A percentile compares a stretch with the other conserved stretches of the same genome.
phyloP scores from a whole-genome alignment of 1,140 invertebrate species.

The Hyles vespertilio region DNA sequence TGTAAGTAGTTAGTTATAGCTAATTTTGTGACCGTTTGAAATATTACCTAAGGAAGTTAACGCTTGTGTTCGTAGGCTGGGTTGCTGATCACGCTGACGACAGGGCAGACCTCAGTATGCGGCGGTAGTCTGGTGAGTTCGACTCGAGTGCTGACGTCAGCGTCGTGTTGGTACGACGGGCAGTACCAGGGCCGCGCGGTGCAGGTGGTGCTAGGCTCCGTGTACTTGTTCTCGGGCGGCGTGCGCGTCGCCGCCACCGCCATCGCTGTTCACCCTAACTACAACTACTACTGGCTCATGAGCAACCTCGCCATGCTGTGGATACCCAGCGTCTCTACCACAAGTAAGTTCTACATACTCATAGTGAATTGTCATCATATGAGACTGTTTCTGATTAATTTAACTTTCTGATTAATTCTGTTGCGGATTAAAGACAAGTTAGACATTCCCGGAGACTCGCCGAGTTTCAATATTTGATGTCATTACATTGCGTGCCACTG shows the following conservation, averaged over 20 bases:
- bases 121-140: conserved; percentile 14
- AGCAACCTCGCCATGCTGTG: conserved; percentile 16
- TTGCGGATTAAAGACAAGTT: too few species aligned
- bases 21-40: too few species aligned
- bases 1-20: too few species aligned
- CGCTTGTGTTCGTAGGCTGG: conserved; percentile 13
- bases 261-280: conserved; percentile 7
- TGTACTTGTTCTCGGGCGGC: conserved; percentile 10
- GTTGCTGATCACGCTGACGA: conserved; percentile 13
- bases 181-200: conserved; percentile 1
- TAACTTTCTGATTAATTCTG: too few species aligned
- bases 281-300: conserved; percentile 4
- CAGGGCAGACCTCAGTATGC: conserved; percentile 16
- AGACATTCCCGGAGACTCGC: too few species aligned
- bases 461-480: too few species aligned
- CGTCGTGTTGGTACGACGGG: conserved; percentile 14
- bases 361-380: too few species aligned
- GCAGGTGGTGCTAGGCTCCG: conserved; percentile 14
- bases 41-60: too few species aligned
- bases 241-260: conserved; percentile 3
- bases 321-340: conserved; percentile 5
- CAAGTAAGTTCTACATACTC: conserved; percentile 7
- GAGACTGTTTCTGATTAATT: too few species aligned
- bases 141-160: conserved; percentile 10
- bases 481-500: too few species aligned